These are phyloP conservation scores for Spizella passerina DNA, from an alignment of 2,797 vertebrate genomes.

Conservation along the genomic window DNA sequence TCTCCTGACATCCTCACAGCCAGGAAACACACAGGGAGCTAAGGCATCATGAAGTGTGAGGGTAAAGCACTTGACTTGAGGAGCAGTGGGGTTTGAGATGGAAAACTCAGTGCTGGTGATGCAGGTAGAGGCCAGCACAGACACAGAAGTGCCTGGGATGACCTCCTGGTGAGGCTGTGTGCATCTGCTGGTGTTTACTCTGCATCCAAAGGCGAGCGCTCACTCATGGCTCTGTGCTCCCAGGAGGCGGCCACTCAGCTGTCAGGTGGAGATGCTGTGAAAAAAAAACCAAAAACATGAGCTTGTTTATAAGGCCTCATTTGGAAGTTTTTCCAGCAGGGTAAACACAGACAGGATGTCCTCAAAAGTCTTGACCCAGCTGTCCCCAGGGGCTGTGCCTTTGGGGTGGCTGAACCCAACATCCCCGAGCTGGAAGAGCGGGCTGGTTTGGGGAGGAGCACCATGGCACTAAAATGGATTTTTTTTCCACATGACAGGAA, in stretches of 20 bases:
- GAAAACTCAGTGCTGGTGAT: background rate
- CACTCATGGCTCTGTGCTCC: accelerated
- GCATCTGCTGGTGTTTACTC: background rate
- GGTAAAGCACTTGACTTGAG: background rate
- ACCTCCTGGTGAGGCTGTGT: background rate
- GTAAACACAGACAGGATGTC: background rate
- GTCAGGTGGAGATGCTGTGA: background rate
- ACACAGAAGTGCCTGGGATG: background rate
- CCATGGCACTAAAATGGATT: accelerated
- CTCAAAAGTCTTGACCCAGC: background rate
- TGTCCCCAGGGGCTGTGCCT: background rate
- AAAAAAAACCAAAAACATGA: background rate
- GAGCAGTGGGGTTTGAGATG: background rate
- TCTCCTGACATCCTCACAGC: background rate
- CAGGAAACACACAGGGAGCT: accelerated
- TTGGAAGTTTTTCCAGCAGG: background rate
- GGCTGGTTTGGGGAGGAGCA: background rate
- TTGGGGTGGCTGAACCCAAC: background rate
- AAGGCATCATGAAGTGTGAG: accelerated
- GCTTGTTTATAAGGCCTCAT: background rate
- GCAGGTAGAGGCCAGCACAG: accelerated
- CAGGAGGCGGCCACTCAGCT: background rate
- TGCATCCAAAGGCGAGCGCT: background rate
- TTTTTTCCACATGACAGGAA: background rate
- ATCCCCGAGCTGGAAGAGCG: accelerated